Conservation (phyloP, 2,888 invertebrate species). For the Ernsta delagoae region DNA sequence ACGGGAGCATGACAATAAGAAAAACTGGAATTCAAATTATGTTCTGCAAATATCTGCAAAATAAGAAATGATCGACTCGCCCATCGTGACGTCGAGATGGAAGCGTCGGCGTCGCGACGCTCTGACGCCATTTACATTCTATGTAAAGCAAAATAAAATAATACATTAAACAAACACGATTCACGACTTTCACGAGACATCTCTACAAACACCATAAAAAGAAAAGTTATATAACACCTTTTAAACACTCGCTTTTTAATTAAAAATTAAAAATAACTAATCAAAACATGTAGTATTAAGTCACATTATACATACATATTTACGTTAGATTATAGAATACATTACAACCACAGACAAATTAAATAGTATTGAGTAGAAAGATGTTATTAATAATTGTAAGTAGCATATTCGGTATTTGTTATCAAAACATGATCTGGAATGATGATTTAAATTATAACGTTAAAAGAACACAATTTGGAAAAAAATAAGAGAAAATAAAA, state of each 20-base stretch:
- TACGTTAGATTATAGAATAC: too few relatives aligned
- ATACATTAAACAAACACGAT: not conserved
- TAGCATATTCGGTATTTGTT: too few relatives aligned
- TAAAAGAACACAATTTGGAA: too few relatives aligned
- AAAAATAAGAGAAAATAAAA: too few relatives aligned
- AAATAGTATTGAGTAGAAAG: too few relatives aligned
- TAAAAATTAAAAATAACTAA: not conserved
- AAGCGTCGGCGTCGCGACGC: constrained; percentile 71
- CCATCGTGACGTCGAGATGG: constrained; percentile 51
- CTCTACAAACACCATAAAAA: not conserved
- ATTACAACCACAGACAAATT: too few relatives aligned
- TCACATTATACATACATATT: too few relatives aligned
- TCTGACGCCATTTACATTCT: constrained; percentile 72
- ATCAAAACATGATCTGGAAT: too few relatives aligned
- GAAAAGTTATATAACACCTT: too few relatives aligned
- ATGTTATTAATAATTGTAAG: too few relatives aligned
- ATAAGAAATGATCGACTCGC: constrained; percentile 29
- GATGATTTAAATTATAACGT: too few relatives aligned
- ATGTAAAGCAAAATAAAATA: constrained; percentile 9
- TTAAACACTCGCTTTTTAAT: not conserved
- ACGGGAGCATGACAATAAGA: constrained; percentile 1
- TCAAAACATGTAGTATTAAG: too few relatives aligned
- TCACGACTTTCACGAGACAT: not conserved
- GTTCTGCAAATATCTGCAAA: constrained; percentile 27
- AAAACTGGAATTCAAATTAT: constrained; percentile 27